Base-by-base conservation (phyloP, 2,797 vertebrate species). In the Lagorchestes hirsutus region DNA sequence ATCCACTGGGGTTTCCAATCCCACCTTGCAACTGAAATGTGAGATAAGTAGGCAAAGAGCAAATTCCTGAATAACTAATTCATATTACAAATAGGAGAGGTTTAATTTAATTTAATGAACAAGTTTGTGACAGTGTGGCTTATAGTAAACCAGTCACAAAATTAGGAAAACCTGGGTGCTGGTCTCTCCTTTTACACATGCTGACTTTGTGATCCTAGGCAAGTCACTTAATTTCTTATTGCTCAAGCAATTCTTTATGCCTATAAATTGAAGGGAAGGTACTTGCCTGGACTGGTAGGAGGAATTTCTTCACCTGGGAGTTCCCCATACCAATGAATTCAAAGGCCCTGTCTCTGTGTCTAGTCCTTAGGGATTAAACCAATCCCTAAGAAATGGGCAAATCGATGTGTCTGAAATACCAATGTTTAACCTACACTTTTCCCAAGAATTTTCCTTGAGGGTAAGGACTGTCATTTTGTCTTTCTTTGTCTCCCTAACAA, bases 21-120 rank as follows among this genome's bases (percentile, higher is more conserved):
- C 93, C 74, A 52, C 94, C 50, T 54, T 93, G 67, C 92, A 90
- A 62, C 40, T n/a, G 67, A 97, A 91, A 67, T 50, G 27, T 55
- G 52, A 92, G 24, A 18, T 40, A 93, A 67, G 91, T 3, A 90
- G 31, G 92, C 11, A 27, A 93, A 92, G 93, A 91, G 28, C n/a
- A 92, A 93, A 93, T 18, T 58, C 55, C 67, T n/a, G 58, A 92
- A 46, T 50, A 58, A 92, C 55, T 87, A 91, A 56, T 90, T 50
- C 67, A 56, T 87, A 50, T 95, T 93, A 91, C 87, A 93, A 82
- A 6, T n/a, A 55, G 46, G 40, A 27, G 13, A 55, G 54, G 91
- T 57, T 96, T 90, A 56, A 55, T 56, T 92, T 67, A 62, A 55
- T 54, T 91, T 93, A 67, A n/a, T 18, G 34, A n/a, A 67, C 14